Base-by-base conservation (phyloP, 2,797 vertebrate species). In the Choloepus didactylus region DNA sequence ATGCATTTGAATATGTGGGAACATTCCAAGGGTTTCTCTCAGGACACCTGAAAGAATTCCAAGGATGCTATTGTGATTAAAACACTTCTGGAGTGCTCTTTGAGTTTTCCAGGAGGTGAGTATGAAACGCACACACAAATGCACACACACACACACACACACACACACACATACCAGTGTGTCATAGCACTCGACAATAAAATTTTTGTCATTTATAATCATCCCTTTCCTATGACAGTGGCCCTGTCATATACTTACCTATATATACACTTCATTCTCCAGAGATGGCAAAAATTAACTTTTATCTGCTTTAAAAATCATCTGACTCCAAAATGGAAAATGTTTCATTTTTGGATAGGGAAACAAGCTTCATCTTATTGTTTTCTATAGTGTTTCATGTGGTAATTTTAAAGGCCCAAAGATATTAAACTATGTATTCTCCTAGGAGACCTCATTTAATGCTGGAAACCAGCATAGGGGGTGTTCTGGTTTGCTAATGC, bases 261-360 rank as follows among this genome's bases (percentile, higher is more conserved):
- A 35, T 35, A 35, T 29, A 31, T 81, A 60, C 38, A 60, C 70
- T 92, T 64, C 31, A 38, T 96, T 95, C 64, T 5, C 83, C n/a
- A 60, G 54, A 44, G 56, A 79, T 59, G 31, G 27, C 67, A 76
- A 75, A 91, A 83, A 59, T 93, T 4, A 69, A 54, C 29, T 83
- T 49, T 59, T 85, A 60, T 93, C 70, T 72, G 9, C 73, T 49
- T 85, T 90, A 87, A 69, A 88, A 77, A 76, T 88, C 44, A 60
- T 81, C 79, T 66, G 59, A 18, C 46, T 85, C 76, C 25, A 89
- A 92, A 79, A 41, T 77, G 70, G 67, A 82, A 86, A 81, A 27
- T 23, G 4, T 88, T 62, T 85, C 46, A 84, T 49, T 90, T 95
- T 81, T 59, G 6, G 29, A 18, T 18, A n/a, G 80, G 79, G 46